These are phyloP conservation scores for Escarpia spicata DNA, from an alignment of 2,888 invertebrate genomes.

Conservation along the genomic window DNA sequence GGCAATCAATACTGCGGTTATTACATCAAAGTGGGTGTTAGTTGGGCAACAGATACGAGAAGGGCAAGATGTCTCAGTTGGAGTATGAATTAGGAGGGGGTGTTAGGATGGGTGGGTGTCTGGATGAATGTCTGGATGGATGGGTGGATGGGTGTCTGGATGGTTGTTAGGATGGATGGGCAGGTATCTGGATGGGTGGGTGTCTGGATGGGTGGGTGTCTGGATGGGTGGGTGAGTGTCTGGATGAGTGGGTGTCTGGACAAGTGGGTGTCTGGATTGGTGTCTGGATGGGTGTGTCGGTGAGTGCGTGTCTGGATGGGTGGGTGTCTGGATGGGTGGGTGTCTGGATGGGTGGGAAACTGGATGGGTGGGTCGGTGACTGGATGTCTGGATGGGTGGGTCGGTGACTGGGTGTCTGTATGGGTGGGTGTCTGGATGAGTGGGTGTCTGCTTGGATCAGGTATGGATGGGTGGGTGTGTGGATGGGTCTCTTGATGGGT, in stretches of 20 bases:
- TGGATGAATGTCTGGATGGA: not conserved
- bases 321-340: too few relatives aligned
- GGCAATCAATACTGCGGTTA: not conserved
- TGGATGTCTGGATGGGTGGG: not conserved
- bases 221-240: not conserved
- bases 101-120: not conserved
- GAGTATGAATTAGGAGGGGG: not conserved
- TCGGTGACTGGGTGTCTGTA: not conserved
- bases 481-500: not conserved
- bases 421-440: not conserved
- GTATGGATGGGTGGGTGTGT: not conserved
- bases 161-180: not conserved
- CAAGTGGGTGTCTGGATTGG: not conserved
- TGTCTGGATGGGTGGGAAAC: too few relatives aligned
- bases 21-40: slow-evolving; percentile 6
- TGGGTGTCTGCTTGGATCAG: not conserved
- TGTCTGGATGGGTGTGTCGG: too few relatives aligned
- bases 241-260: not conserved
- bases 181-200: not conserved
- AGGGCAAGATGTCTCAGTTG: not conserved
- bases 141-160: not conserved
- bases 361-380: too few relatives aligned
- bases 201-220: not conserved
- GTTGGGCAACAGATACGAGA: not conserved
- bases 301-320: too few relatives aligned